Base-by-base conservation (phyloP, 2,113 vertebrate species). In the Tonatia bakeri region DNA sequence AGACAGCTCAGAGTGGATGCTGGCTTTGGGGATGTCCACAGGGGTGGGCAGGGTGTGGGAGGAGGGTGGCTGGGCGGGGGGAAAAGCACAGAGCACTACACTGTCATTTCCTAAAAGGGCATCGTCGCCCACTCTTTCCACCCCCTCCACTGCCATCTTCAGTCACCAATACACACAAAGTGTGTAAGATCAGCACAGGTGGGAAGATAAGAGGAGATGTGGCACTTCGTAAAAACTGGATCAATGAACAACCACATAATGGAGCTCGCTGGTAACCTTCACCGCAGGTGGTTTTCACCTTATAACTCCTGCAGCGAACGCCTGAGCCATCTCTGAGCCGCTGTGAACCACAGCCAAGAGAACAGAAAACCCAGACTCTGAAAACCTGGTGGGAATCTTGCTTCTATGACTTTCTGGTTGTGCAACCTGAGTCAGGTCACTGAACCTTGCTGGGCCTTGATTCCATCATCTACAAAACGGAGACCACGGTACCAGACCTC, bases 61-160 rank as follows among this genome's bases (percentile, higher is more conserved):
- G 40, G 36, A 0, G 31, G 16, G 1, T 3, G 22, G 28, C 16
- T 77, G 3, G 65, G 6, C 0, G 0, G 3, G 11, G 43, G 10
- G 12, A 11, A 22, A 14, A 4, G 12, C 59, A 45, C 19, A n/a
- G 19, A 87, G 19, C 15, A 47, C 65, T 24, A 38, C 59, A 31
- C 70, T 26, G 33, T 31, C 22, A 24, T 45, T 28, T 86, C 95
- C 90, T 82, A 20, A 33, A n/a, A 69, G 40, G 24, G 64, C 19
- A 56, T 12, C 8, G 2, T 28, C 65, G 52, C 9, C 17, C 22
- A 5, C 47, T 50, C 81, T 45, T 54, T 8, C 15, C 43, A 7
- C 59, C 50, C 43, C 70, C 28, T 87, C 70, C 26, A 28, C 50
- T 36, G 5, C 24, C 43, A 31, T 47, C 87, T 70, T 50, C 43